These are phyloP conservation scores for Netelia melanura DNA, from an alignment of 2,888 invertebrate genomes.

Conservation along the genomic window DNA sequence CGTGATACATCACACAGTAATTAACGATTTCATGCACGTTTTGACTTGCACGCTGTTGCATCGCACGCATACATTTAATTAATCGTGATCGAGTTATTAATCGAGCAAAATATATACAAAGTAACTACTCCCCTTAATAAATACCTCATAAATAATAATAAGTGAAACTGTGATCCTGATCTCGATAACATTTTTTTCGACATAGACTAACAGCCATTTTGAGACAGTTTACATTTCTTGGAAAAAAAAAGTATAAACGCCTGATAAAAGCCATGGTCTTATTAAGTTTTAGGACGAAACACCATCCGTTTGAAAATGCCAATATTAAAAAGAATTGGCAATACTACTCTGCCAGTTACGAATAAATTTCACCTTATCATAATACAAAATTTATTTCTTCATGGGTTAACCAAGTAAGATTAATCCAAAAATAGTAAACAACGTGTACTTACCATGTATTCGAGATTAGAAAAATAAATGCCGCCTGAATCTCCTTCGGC, in stretches of 20 bases:
- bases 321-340: neutral
- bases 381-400: neutral
- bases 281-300: no score
- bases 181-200: no score
- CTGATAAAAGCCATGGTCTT: no score
- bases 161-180: no score
- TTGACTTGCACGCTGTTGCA: neutral
- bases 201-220: no score
- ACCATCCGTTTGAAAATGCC: no score
- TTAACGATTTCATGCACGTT: neutral
- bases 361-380: no score
- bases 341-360: no score
- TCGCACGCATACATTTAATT: neutral
- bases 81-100: neutral
- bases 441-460: constrained; percentile 19
- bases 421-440: neutral
- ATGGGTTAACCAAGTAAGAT: neutral
- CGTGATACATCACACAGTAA: neutral
- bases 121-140: no score
- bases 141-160: no score
- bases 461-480: neutral
- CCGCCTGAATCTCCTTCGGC: neutral
- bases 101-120: neutral
- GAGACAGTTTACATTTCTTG: no score
- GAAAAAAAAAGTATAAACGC: no score